Evolutionary conservation across 2,888 invertebrate species (phyloP).

Genomic region (Agrenia bidenticulata): DNA sequence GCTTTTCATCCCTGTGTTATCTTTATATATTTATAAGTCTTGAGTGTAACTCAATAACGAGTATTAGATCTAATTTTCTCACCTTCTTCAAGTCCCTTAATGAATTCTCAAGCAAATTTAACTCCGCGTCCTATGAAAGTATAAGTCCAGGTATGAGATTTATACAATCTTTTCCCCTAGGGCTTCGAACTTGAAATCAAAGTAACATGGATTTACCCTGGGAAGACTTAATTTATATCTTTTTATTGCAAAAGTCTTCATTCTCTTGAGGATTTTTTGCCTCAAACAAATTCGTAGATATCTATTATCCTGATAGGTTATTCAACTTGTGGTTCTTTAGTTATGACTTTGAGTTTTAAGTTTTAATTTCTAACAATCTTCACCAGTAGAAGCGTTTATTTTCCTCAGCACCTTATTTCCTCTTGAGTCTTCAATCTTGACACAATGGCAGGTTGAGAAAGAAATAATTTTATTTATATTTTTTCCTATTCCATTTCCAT

Average conservation of each 20-base stretch:
- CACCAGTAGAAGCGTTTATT: too few relatives aligned
- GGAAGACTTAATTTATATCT: slow-evolving; percentile 7
- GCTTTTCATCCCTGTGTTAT: neutral
- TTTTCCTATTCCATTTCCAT: neutral
- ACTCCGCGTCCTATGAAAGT: neutral
- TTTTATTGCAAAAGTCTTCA: slow-evolving; percentile 2
- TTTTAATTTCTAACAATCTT: slow-evolving; percentile 6
- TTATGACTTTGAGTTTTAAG: neutral
- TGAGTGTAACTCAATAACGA: neutral
- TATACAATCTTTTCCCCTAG: neutral
- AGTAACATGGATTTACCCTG: neutral
- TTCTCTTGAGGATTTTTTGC: neutral
- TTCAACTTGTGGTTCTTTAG: slow-evolving; percentile 32
- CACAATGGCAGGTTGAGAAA: neutral
- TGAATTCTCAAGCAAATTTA: slow-evolving; percentile 5
- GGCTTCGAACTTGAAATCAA: neutral
- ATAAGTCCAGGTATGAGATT: neutral
- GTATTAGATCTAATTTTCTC: slow-evolving; percentile 17
- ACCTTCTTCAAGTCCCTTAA: neutral
- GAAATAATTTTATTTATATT: neutral
- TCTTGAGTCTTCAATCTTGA: too few relatives aligned
- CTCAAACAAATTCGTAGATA: neutral
- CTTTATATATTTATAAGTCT: neutral
- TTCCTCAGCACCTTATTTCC: too few relatives aligned
- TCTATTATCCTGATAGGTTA: slow-evolving; percentile 26